Evolutionary conservation across 2,888 invertebrate genomes (phyloP), one percentile per base, ranked within the genome.

Genomic region (Drosophila maculinotata): DNA sequence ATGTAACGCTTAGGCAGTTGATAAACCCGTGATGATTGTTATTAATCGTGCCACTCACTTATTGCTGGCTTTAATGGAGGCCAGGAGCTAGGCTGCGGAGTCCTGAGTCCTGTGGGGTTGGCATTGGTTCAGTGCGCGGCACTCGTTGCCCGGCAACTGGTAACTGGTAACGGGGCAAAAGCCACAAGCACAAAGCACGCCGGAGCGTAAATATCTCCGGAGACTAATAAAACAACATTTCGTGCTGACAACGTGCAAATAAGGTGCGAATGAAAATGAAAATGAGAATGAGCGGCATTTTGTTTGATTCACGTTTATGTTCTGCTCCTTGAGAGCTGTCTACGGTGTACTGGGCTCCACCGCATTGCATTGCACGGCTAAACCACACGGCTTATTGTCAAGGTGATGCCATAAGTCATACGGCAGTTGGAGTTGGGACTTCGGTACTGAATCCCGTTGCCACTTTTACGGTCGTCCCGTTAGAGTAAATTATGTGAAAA

Each of bases 201-300:
- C 66, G 60, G 42, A 66, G 70, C 71, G 68, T 71, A 71, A 80
- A 76, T 71, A 79, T 83, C 84, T 86, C 88, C 65, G 72, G 90
- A 89, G 89, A 90, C 79, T 83, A 85, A 88, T 89, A 89, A 90
- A 89, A 87, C 88, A 90, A 88, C 83, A 89, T 87, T 82, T 77
- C 79, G 71, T 74, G 77, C 88, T 88, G 86, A 81, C 87, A 87
- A 71, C 78, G 69, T 73, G 73, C 72, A 74, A 79, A 78, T 69
- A 70, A 87, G 87, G 88, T 84, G 82, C 70, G 71, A 81, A 87
- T 45, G 64, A 53, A 41, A 10, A 26, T 28, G 41, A 9, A 7
- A 14, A 8, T 28, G 15, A 45, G 54, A 58, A 53, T 36, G 63
- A 25, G 53, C 25, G 51, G 74, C 70, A 64, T 70, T n/a, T 76